Percentiles rank a stretch among this genome's conserved stretches.
Evolutionary conservation across 2,888 invertebrate species (phyloP).

Genomic region (Eupeodes latifasciatus): DNA sequence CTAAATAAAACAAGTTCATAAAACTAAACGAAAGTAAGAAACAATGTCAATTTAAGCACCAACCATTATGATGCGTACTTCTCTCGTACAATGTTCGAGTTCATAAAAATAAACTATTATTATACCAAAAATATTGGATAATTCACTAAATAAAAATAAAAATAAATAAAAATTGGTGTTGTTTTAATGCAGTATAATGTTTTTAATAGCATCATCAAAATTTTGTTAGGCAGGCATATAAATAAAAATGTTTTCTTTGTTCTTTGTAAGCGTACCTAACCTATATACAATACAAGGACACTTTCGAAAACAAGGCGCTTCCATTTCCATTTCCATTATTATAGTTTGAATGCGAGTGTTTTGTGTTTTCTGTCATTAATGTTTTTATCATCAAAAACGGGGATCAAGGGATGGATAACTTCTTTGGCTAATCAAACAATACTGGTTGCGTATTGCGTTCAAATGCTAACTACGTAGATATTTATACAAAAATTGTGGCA

Average conservation of each 20-base stretch:
- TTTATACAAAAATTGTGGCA: not conserved
- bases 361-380: not conserved
- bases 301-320: not conserved
- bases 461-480: not conserved
- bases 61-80: not conserved
- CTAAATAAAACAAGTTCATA: constrained; percentile 19
- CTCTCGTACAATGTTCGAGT: not conserved
- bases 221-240: not conserved
- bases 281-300: not conserved
- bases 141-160: not conserved
- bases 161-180: not conserved
- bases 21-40: constrained; percentile 1
- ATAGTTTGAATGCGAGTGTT: not conserved
- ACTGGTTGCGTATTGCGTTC: not conserved
- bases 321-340: too few species aligned
- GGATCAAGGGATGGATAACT: constrained; percentile 7
- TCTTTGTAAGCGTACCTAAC: too few species aligned
- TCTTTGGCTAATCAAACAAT: constrained; percentile 10
- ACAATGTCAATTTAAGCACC: constrained; percentile 1
- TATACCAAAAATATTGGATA: constrained; percentile 11
- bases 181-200: not conserved
- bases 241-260: not conserved
- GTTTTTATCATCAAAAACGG: constrained; percentile 8
- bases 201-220: constrained; percentile 31
- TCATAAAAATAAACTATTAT: constrained; percentile 10